These are phyloP conservation scores for Prionailurus bengalensis DNA, from an alignment of 2,113 vertebrate genomes.

Conservation along the genomic window DNA sequence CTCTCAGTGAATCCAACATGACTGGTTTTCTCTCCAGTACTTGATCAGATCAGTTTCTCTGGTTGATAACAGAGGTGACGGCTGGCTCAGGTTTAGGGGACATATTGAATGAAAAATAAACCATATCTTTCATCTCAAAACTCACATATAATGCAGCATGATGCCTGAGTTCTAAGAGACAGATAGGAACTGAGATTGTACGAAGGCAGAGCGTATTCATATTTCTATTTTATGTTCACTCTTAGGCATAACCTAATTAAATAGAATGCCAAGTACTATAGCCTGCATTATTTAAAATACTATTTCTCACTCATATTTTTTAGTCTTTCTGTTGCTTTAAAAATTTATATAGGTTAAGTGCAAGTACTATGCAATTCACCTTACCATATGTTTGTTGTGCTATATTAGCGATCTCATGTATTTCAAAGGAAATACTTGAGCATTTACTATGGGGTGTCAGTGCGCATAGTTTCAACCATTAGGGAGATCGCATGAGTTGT, in stretches of 20 bases:
- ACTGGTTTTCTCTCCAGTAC: background rate
- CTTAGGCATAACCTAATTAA: background rate
- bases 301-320: background rate
- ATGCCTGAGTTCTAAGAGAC: background rate
- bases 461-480: background rate
- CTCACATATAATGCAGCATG: background rate
- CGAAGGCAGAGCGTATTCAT: background rate
- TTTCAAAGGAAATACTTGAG: background rate
- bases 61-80: background rate
- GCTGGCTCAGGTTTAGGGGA: background rate
- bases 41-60: background rate
- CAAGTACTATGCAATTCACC: background rate
- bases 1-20: background rate
- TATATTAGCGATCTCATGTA: background rate
- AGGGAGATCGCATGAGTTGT: background rate
- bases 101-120: background rate
- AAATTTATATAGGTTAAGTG: background rate
- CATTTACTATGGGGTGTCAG: background rate
- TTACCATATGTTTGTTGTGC: background rate
- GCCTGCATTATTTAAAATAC: conserved; percentile 20
- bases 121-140: background rate
- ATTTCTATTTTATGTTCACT: background rate
- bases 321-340: background rate
- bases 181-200: background rate
- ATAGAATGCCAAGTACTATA: background rate